phyloP scores from a whole-genome alignment of 2,888 invertebrate genomes.

The Stramonita haemastoma region DNA sequence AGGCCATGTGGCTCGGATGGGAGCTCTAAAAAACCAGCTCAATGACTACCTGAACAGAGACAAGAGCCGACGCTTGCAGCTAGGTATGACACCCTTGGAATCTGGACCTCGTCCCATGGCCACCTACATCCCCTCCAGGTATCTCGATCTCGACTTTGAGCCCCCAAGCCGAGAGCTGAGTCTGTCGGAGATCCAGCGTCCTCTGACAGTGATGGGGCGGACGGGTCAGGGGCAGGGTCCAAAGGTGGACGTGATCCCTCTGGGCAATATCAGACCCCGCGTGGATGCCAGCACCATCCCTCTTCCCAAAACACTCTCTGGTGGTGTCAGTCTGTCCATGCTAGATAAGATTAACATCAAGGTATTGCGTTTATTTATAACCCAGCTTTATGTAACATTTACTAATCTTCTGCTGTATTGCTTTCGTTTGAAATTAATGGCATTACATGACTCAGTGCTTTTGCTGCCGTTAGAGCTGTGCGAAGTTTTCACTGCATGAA shows the following conservation, averaged over 20 bases:
- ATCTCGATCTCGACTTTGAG: no score
- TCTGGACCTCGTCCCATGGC: background rate
- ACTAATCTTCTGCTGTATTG: background rate
- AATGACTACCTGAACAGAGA: conserved; percentile 45
- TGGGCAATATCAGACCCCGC: conserved; percentile 48
- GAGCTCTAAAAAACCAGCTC: conserved; percentile 45
- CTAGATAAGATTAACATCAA: conserved; percentile 70
- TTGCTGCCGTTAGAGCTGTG: no score
- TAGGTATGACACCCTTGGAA: background rate
- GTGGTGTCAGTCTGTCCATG: conserved; percentile 57
- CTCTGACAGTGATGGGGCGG: conserved; percentile 49
- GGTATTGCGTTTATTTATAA: conserved; percentile 51
- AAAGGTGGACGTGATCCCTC: conserved; percentile 52
- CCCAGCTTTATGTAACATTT: no score
- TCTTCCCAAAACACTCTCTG: conserved; percentile 17
- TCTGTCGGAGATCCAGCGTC: conserved; percentile 31
- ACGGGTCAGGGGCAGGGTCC: conserved; percentile 51
- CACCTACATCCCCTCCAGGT: background rate
- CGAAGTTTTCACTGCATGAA: no score
- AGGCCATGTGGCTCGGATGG: conserved; percentile 50
- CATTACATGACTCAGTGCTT: no score
- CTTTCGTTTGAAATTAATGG: no score
- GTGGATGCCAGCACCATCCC: conserved; percentile 41
- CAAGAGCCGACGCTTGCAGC: conserved; percentile 33
- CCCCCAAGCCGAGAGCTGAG: conserved; percentile 17